Base-by-base conservation (phyloP, 2,888 invertebrate species). In the Mimas tiliae region DNA sequence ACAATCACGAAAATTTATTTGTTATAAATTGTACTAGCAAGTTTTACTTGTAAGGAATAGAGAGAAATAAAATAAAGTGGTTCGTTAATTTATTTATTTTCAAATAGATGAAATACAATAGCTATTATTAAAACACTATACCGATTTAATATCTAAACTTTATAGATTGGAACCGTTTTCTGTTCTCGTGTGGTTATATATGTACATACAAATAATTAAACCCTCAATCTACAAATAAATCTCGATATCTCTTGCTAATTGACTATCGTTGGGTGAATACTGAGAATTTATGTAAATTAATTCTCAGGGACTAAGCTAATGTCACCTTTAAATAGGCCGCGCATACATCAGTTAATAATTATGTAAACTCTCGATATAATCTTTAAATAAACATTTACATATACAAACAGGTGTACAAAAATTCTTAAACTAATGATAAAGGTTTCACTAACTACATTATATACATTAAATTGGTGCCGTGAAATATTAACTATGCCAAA, bases 191-290 rank as follows among this genome's bases (percentile, higher is more conserved):
- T 85, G 82, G 76, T 80, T 86, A 85, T 85, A 77, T 88, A 90
- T 87, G 79, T 89, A 89, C 88, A 89, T 75, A 82, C 84, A 79
- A 83, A 77, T 82, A 78, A 83, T 83, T 80, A 83, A 86, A 80
- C 83, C 80, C 85, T 79, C 83, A 77, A 81, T 81, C 85, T 91
- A 90, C 82, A 89, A 88, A 89, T 87, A 89, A 90, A 90, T 89
- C 89, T 92, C 90, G 86, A 87, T 58, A 58, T 88, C 87, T 87
- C 78, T 89, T 83, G 80, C 91, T 93, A 93, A 93, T 91, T 93
- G 93, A 93, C 93, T 93, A 93, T 93, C 93, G 93, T 93, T 93
- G 93, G 93, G 93, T 93, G 91, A 89, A 89, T 84, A 87, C 89
- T 88, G 92, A 88, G 90, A 88, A 86, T 72, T 45, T 71, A 72